A percentile compares a stretch with the other conserved stretches of the same genome.
Evolutionary conservation across 2,888 invertebrate genomes (phyloP).

Genomic region (Phania funesta): DNA sequence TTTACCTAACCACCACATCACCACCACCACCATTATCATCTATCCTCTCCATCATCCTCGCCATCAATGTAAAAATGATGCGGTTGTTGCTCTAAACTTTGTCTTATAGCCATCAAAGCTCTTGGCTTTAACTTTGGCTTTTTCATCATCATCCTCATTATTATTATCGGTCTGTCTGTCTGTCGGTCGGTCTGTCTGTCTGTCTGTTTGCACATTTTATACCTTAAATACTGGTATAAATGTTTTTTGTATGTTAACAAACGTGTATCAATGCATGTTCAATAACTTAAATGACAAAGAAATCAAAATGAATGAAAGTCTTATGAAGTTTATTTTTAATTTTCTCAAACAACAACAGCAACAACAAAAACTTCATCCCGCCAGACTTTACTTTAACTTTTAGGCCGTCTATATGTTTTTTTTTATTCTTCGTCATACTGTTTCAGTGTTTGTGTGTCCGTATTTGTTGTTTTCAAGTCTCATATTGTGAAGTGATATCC

Average conservation of each 20-base stretch:
- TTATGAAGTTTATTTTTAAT: conserved; percentile 68
- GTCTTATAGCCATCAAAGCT: conserved; percentile 33
- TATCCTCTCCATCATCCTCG: not conserved
- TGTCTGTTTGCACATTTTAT: conserved; percentile 41
- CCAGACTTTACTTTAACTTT: conserved; percentile 57
- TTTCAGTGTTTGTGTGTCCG: not conserved
- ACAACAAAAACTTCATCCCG: conserved; percentile 49
- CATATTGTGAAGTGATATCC: conserved; percentile 68
- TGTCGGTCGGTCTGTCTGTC: too few species aligned
- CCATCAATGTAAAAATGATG: not conserved
- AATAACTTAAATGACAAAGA: conserved; percentile 73
- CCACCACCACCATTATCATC: not conserved
- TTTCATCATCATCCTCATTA: conserved; percentile 32
- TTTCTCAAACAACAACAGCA: conserved; percentile 48
- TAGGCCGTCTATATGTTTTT: conserved; percentile 28
- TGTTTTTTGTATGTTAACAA: conserved; percentile 69
- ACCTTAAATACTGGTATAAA: conserved; percentile 65
- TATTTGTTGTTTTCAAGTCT: conserved; percentile 25
- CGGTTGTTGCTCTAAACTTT: conserved; percentile 23
- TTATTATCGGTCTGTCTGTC: conserved; percentile 9
- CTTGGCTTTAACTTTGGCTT: conserved; percentile 13
- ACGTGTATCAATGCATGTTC: conserved; percentile 79
- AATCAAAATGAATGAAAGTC: conserved; percentile 69
- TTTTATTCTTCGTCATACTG: not conserved
- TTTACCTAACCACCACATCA: conserved; percentile 19